Percentiles rank a stretch among this genome's conserved stretches.
These are phyloP conservation scores for Eretmochelys imbricata DNA, from an alignment of 2,113 vertebrate genomes.

Conservation along the genomic window DNA sequence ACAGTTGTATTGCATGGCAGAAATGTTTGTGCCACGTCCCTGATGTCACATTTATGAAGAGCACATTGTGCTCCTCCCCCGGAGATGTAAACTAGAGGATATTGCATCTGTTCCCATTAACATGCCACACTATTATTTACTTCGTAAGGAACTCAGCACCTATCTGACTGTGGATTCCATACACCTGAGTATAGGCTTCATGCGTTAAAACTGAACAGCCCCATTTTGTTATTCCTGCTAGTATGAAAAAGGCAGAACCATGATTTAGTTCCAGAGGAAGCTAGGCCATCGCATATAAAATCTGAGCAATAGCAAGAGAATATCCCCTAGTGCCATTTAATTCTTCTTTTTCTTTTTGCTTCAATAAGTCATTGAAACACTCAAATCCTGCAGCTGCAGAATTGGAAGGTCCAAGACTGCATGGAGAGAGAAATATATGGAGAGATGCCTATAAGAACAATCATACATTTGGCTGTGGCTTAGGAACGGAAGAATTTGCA, in stretches of 20 bases:
- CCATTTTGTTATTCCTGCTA: constrained; percentile 26
- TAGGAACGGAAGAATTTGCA: constrained; percentile 36
- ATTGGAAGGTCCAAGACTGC: constrained; percentile 51
- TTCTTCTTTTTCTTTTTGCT: constrained; percentile 17
- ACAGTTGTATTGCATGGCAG: background rate
- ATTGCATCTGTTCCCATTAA: constrained; percentile 13
- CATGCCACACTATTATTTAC: background rate
- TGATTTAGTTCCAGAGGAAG: background rate
- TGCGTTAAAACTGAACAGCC: constrained; percentile 10
- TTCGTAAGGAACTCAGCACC: constrained; percentile 10
- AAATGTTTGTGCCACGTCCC: background rate
- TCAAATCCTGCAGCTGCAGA: constrained; percentile 61
- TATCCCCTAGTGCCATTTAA: background rate
- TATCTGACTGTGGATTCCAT: background rate
- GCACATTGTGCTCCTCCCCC: background rate
- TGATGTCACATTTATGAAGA: background rate
- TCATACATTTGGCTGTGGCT: constrained; percentile 56
- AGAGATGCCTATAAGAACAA: constrained; percentile 61
- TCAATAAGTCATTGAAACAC: constrained; percentile 14
- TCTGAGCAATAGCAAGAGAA: constrained; percentile 17
- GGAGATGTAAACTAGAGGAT: background rate
- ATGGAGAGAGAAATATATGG: constrained; percentile 64
- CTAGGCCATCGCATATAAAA: background rate
- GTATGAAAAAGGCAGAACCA: constrained; percentile 23
- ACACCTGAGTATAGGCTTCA: background rate